phyloP scores from a whole-genome alignment of 1,140 invertebrate genomes.

The Halesus radiatus region DNA sequence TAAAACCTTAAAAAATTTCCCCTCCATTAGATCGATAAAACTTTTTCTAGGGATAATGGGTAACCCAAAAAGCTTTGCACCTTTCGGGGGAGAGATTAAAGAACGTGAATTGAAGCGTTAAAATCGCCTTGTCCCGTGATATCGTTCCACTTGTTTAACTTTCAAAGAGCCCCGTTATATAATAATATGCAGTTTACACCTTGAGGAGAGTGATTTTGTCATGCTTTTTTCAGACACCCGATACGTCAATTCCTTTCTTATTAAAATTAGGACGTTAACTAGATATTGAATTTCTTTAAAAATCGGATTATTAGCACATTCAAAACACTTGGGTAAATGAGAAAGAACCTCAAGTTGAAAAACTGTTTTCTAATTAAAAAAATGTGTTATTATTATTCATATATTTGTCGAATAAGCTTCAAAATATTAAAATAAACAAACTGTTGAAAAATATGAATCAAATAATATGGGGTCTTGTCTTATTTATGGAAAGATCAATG shows the following conservation, averaged over 20 bases:
- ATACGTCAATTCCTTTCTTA: not conserved
- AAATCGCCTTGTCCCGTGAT: constrained; percentile 29
- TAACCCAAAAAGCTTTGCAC: constrained; percentile 27
- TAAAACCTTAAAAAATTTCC: constrained; percentile 3
- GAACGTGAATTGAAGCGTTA: constrained; percentile 16
- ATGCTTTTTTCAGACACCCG: not conserved
- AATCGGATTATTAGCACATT: not conserved
- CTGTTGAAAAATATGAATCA: too few relatives aligned
- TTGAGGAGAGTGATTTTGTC: too few relatives aligned
- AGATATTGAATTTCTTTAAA: not conserved
- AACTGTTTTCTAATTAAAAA: too few relatives aligned
- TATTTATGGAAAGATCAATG: not conserved
- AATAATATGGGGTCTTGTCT: not conserved
- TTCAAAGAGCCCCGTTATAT: constrained; percentile 3
- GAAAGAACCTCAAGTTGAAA: too few relatives aligned
- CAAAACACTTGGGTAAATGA: too few relatives aligned
- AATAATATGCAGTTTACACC: not conserved
- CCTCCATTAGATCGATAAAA: constrained; percentile 7
- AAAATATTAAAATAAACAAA: too few relatives aligned
- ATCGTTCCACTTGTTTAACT: constrained; percentile 10
- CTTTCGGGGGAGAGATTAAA: constrained; percentile 1
- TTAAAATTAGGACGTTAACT: not conserved
- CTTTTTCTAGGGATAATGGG: constrained; percentile 15
- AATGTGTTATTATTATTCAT: too few relatives aligned
- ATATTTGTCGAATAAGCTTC: too few relatives aligned